phyloP scores from a whole-genome alignment of 1,140 invertebrate genomes.

The Hycleus phaleratus region DNA sequence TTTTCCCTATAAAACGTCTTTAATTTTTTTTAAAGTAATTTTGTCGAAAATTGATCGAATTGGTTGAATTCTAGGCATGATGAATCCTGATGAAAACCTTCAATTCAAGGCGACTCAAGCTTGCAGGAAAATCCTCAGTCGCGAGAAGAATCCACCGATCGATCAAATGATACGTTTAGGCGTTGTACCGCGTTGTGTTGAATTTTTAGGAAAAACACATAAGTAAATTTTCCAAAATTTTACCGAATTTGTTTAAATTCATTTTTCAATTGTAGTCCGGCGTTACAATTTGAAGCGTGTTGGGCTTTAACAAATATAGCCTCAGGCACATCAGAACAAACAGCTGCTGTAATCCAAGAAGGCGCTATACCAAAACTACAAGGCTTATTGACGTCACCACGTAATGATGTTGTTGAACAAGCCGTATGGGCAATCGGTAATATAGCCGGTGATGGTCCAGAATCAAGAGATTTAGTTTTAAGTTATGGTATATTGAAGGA shows the following conservation, averaged over 20 bases:
- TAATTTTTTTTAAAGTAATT: too few relatives aligned
- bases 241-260: background rate
- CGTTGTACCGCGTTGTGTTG: slow-evolving; percentile 77
- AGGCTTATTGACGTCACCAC: slow-evolving; percentile 62
- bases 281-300: slow-evolving; percentile 92
- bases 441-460: slow-evolving; percentile 85
- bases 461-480: slow-evolving; percentile 68
- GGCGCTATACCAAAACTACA: slow-evolving; percentile 85
- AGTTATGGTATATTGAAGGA: slow-evolving; percentile 53
- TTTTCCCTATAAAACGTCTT: too few relatives aligned
- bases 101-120: slow-evolving; percentile 64
- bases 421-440: slow-evolving; percentile 97
- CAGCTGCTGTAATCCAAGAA: slow-evolving; percentile 73
- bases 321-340: slow-evolving; percentile 87
- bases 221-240: slow-evolving; percentile 51
- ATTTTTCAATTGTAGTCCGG: slow-evolving; percentile 51
- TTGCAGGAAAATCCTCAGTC: slow-evolving; percentile 83
- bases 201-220: slow-evolving; percentile 61
- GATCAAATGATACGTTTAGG: slow-evolving; percentile 79
- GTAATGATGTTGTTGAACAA: slow-evolving; percentile 84
- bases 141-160: slow-evolving; percentile 91
- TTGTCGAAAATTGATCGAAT: too few relatives aligned
- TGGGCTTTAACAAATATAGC: slow-evolving; percentile 99
- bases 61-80: slow-evolving; percentile 43
- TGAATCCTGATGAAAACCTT: slow-evolving; percentile 50